Base-by-base conservation (phyloP, 2,888 invertebrate genomes). In the Nymphalis c-album region DNA sequence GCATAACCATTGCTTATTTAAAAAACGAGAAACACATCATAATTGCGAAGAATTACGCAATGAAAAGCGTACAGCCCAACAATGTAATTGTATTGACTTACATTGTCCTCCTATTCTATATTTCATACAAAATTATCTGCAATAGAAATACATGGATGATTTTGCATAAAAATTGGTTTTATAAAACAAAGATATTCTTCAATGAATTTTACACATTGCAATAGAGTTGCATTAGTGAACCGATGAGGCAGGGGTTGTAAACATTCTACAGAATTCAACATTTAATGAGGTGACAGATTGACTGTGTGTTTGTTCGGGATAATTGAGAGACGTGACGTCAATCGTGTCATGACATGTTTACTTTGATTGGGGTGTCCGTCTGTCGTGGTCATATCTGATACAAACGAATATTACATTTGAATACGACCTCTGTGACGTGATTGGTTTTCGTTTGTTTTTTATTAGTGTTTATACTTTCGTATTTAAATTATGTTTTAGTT, bases 291-390 rank as follows among this genome's bases (percentile, higher is more conserved):
- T 64, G 64, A 70, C 68, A 70, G 73, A 74, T 73, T 74, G 71
- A 73, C 71, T 71, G 68, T 64, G 60, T 72, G 75, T 75, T 76
- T 74, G 73, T 71, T 60, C 67, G 70, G 69, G 69, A 69, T 76
- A 74, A 76, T 75, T 74, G 74, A 69, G 68, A 59, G 64, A 63
- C 64, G 67, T 67, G 73, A 67, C 67, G 50, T 26, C 58, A 20
- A 58, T 40, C 13, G 35, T n/a, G 47, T 18, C 59, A 17, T 60
- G 64, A 69, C 70, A 71, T 71, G 76, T 64, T 64, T 64, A 18
- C 22, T 64, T 50, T 60, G 60, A 64, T 13, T 20, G 20, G 50
- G 20, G 64, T 22, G 64, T 64, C 59, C 50, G 57, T 57, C 57
- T 31, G 48, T 58, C 48, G n/a, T 20, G 53, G 50, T 22, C 26